A percentile compares a stretch with the other conserved stretches of the same genome.
phyloP scores from a whole-genome alignment of 2,797 vertebrate genomes.

The Coracias cyanogaster region DNA sequence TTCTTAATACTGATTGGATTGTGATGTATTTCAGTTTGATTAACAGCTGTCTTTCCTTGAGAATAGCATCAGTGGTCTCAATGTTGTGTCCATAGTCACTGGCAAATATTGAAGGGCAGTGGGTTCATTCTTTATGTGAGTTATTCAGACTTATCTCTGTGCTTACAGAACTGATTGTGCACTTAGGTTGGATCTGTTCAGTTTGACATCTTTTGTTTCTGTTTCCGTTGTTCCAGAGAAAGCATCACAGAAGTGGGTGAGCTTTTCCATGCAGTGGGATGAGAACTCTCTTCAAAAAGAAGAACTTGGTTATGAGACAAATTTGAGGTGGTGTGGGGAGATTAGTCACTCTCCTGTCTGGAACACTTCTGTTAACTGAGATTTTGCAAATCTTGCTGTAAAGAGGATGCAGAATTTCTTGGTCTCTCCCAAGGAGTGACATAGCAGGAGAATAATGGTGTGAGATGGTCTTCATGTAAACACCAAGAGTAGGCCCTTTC shows the following conservation, averaged over 20 bases:
- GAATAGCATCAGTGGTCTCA: neutral
- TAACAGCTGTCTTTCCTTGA: neutral
- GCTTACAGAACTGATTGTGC: neutral
- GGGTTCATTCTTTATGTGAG: neutral
- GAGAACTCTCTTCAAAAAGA: conserved; percentile 16
- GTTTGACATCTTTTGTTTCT: conserved; percentile 12
- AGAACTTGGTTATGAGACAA: conserved; percentile 31
- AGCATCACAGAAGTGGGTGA: neutral
- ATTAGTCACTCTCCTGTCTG: conserved; percentile 56
- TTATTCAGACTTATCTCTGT: neutral
- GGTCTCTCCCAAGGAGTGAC: neutral
- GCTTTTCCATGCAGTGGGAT: neutral
- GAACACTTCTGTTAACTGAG: conserved; percentile 6
- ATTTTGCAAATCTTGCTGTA: neutral
- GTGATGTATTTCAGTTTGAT: neutral
- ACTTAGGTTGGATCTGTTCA: neutral
- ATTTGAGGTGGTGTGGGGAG: neutral
- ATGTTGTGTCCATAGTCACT: neutral
- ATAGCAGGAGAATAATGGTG: neutral
- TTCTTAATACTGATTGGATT: neutral
- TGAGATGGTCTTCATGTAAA: neutral
- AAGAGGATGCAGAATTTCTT: neutral
- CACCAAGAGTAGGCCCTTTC: neutral
- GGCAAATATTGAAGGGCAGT: neutral
- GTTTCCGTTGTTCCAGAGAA: conserved; percentile 17